Conservation (phyloP, 2,113 vertebrate genomes). For the Scortum barcoo region DNA sequence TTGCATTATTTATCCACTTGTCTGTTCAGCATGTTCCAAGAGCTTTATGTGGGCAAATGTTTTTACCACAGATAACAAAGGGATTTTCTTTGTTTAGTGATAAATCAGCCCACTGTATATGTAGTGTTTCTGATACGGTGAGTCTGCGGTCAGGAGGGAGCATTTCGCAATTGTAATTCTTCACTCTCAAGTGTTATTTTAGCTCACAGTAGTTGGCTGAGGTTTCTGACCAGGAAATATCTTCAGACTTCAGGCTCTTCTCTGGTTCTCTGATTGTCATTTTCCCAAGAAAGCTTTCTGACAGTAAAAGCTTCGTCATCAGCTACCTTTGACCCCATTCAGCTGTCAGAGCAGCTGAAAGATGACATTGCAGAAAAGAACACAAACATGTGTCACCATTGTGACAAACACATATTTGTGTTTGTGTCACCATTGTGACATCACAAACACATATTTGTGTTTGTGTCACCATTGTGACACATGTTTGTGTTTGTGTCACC, state of each 20-base stretch:
- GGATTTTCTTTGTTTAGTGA: background rate
- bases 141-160: background rate
- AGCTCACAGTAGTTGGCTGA: background rate
- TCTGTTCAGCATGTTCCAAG: background rate
- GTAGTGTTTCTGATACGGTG: background rate
- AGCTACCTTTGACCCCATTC: conserved; percentile 29
- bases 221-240: background rate
- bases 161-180: background rate
- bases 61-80: background rate
- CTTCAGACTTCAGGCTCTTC: too few relatives aligned
- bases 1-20: background rate
- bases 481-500: conserved; percentile 1
- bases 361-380: conserved; percentile 30
- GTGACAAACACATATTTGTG: too few relatives aligned
- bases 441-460: too few relatives aligned
- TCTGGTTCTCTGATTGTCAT: background rate
- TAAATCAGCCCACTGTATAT: background rate
- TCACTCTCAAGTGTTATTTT: background rate
- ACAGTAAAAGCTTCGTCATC: background rate
- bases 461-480: too few relatives aligned
- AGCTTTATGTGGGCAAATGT: background rate
- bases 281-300: background rate
- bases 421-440: background rate
- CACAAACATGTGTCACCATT: too few relatives aligned
- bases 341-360: background rate